Conservation (phyloP, 2,888 invertebrate species). For the Philereme transversata region DNA sequence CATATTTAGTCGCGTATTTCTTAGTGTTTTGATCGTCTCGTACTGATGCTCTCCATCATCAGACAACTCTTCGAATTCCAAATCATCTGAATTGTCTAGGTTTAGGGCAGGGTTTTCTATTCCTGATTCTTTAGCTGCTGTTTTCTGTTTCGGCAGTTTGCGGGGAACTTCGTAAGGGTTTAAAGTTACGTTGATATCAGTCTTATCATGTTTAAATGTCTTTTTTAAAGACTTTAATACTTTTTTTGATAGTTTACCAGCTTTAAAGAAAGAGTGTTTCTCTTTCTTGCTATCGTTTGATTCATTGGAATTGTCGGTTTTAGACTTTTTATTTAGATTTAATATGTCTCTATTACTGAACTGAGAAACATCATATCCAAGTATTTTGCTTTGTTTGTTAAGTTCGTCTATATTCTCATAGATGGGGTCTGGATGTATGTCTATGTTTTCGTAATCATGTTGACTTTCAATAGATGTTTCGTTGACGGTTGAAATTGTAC, state of each 20-base stretch:
- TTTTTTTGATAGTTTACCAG: slow-evolving; percentile 70
- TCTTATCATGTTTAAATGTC: slow-evolving; percentile 74
- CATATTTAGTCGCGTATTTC: slow-evolving; percentile 72
- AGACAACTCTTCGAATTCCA: slow-evolving; percentile 68
- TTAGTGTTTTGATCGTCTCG: slow-evolving; percentile 72
- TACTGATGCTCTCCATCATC: slow-evolving; percentile 73
- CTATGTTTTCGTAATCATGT: slow-evolving; percentile 73
- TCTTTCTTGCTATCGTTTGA: slow-evolving; percentile 69
- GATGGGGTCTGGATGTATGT: slow-evolving; percentile 64
- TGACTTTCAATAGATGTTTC: slow-evolving; percentile 58
- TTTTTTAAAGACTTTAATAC: slow-evolving; percentile 75
- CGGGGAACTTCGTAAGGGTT: slow-evolving; percentile 80
- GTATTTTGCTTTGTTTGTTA: slow-evolving; percentile 79
- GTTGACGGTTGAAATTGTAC: slow-evolving; percentile 74
- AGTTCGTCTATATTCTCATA: slow-evolving; percentile 70
- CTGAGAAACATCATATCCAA: slow-evolving; percentile 75
- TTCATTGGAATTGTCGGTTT: slow-evolving; percentile 60
- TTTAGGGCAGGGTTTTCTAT: slow-evolving; percentile 76
- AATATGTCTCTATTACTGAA: slow-evolving; percentile 74
- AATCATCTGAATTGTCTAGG: slow-evolving; percentile 75
- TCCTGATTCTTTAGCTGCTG: slow-evolving; percentile 60
- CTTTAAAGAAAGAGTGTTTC: slow-evolving; percentile 67
- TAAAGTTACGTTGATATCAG: slow-evolving; percentile 55
- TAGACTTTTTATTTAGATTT: slow-evolving; percentile 56
- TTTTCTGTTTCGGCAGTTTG: slow-evolving; percentile 63